Percentiles rank a stretch among this genome's conserved stretches.
Evolutionary conservation across 1,140 invertebrate species (phyloP).

Genomic region (Orussus abietinus): DNA sequence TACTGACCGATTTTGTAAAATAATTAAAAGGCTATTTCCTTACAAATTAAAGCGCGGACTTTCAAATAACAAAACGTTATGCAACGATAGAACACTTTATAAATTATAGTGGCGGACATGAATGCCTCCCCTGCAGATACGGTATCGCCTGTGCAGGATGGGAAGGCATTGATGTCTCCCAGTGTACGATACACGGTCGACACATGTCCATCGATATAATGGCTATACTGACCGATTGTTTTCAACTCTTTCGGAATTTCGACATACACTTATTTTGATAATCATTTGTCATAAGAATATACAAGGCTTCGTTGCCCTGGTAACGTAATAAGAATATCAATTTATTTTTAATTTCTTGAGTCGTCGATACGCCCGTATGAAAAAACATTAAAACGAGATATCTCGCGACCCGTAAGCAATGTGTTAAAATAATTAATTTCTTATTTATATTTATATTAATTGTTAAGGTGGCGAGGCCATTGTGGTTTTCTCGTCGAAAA

Average conservation of each 20-base stretch:
- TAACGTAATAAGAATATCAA: constrained; percentile 8
- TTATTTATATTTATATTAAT: constrained; percentile 1
- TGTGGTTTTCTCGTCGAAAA: constrained; percentile 61
- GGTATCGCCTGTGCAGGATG: too few relatives aligned
- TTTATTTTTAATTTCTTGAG: too few relatives aligned
- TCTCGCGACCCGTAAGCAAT: constrained; percentile 8
- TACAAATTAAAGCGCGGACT: constrained; percentile 1
- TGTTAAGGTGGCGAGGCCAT: constrained; percentile 56
- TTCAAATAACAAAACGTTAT: constrained; percentile 4
- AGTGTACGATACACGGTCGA: too few relatives aligned
- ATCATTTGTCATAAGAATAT: too few relatives aligned
- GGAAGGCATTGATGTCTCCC: too few relatives aligned
- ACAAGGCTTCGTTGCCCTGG: constrained; percentile 6
- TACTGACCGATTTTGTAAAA: constrained; percentile 2
- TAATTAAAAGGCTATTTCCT: constrained; percentile 4
- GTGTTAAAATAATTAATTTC: constrained; percentile 8
- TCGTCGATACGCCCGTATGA: neutral
- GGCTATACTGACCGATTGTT: too few relatives aligned
- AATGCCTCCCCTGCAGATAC: too few relatives aligned
- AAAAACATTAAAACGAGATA: constrained; percentile 2
- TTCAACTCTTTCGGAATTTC: too few relatives aligned
- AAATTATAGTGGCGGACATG: too few relatives aligned
- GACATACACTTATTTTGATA: too few relatives aligned
- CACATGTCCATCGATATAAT: too few relatives aligned
- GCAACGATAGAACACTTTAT: constrained; percentile 8